Evolutionary conservation across 2,113 vertebrate species (phyloP).

Genomic region (Alectura lathami): DNA sequence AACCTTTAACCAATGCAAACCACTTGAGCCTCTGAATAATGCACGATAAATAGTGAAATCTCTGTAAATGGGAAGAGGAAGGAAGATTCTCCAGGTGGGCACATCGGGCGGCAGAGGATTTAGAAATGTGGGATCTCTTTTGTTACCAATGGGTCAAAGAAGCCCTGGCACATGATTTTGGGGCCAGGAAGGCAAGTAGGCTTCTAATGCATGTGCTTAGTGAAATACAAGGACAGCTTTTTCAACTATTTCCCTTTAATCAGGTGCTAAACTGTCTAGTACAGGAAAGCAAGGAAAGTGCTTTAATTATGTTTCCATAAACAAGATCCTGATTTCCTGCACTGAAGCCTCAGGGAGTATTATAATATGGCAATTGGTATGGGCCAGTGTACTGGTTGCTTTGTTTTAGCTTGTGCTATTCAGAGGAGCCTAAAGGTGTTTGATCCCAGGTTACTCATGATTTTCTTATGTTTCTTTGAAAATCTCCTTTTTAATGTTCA

Average conservation of each 20-base stretch:
- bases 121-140: background rate
- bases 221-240: background rate
- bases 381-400: background rate
- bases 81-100: background rate
- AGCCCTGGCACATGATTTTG: background rate
- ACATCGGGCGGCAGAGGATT: background rate
- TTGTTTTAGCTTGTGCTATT: conserved; percentile 4
- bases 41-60: background rate
- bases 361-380: background rate
- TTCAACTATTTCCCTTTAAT: conserved; percentile 9
- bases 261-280: background rate
- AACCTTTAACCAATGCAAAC: background rate
- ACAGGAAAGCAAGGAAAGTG: conserved; percentile 11
- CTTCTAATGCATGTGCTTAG: background rate
- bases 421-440: conserved; percentile 3
- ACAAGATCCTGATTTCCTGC: conserved; percentile 4
- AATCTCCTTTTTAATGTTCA: background rate
- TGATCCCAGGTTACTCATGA: background rate
- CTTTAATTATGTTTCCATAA: conserved; percentile 25
- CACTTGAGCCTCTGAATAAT: background rate
- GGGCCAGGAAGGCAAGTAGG: background rate
- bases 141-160: background rate
- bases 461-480: conserved; percentile 34
- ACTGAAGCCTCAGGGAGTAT: background rate
- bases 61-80: background rate